Evolutionary conservation across 2,888 invertebrate species (phyloP), one percentile per base, ranked within the genome.

Genomic region (Tubiluchus corallicola): DNA sequence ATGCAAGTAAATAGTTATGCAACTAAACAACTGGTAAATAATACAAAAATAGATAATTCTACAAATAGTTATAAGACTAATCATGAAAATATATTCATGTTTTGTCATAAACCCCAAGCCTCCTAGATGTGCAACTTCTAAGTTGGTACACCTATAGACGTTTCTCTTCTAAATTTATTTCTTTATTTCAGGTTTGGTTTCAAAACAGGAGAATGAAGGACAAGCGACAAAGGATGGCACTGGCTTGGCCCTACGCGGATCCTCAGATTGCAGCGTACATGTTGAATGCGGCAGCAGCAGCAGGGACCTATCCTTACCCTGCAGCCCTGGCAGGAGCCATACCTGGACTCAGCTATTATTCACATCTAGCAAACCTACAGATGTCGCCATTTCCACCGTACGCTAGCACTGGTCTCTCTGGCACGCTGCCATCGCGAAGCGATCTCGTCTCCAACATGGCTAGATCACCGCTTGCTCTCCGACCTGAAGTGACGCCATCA

Each of bases 141-240:
- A n/a, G n/a, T n/a, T n/a, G n/a, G n/a, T n/a, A n/a, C n/a, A n/a
- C n/a, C n/a, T n/a, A n/a, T n/a, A n/a, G n/a, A n/a, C n/a, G n/a
- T n/a, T n/a, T n/a, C n/a, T n/a, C n/a, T n/a, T n/a, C n/a, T n/a
- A n/a, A n/a, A n/a, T n/a, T n/a, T n/a, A n/a, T n/a, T n/a, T n/a
- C n/a, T n/a, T n/a, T n/a, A n/a, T n/a, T n/a, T n/a, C 72, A 85
- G 84, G 85, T 88, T 17, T 96, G 96, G 96, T 98, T 98, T 64
- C 90, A 90, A 72, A 90, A 90, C 63, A 73, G 90, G 21, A 71
- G 90, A 43, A 90, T 90, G 88, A 90, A 96, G 61, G 94, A 96
- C 69, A 96, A 98, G 58, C 74, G 96, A 0, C 94, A 96, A 60
- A 72, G 88, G 15, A 79, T 90, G 63, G 84, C 90, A 1, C 76